Base-by-base conservation (phyloP, 2,113 vertebrate genomes). In the Centropus unirufus region DNA sequence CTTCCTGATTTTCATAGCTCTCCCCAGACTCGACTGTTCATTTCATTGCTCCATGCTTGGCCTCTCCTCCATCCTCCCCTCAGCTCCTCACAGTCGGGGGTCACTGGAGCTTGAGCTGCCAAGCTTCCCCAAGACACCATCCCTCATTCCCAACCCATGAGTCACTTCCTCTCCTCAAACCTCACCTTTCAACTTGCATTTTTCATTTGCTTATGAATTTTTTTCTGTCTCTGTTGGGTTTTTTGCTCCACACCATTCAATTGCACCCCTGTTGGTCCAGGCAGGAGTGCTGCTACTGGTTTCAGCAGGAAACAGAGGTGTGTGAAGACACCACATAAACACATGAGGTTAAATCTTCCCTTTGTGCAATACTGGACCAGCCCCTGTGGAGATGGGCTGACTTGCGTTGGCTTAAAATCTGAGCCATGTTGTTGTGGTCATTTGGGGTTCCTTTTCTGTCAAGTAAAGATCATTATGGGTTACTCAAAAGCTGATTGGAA, bases 171-270 rank as follows among this genome's bases (percentile, higher is more conserved):
- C 91, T 78, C 76, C 20, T 92, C 77, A 78, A 84, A 90, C 73
- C 42, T 93, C 91, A 93, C 92, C 92, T 97, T 96, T 94, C 88
- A 92, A 91, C 77, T 85, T 90, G 76, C 78, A 95, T 95, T 97
- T 95, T 74, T 95, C 92, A 82, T 89, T 88, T 87, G 47, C 76
- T 94, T 87, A 80, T 77, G 66, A 92, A 82, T 77, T 86, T 95
- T 62, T 67, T 51, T 72, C 76, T 32, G 13, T 57, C 78, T 93
- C 93, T n/a, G 1, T 16, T 23, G 82, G 89, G 67, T 44, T 78
- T 95, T 92, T 90, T 72, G 85, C 73, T 84, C 90, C 57, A 23
- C 32, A 42, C 52, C 3, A 0, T 46, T 93, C 85, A 39, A 4
- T 34, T 4, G 1, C 68, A 90, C 39, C 47, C 39, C 64, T 39